A percentile compares a stretch with the other conserved stretches of the same genome.
phyloP scores from a whole-genome alignment of 2,888 invertebrate species.

The Laspeyria flexula region DNA sequence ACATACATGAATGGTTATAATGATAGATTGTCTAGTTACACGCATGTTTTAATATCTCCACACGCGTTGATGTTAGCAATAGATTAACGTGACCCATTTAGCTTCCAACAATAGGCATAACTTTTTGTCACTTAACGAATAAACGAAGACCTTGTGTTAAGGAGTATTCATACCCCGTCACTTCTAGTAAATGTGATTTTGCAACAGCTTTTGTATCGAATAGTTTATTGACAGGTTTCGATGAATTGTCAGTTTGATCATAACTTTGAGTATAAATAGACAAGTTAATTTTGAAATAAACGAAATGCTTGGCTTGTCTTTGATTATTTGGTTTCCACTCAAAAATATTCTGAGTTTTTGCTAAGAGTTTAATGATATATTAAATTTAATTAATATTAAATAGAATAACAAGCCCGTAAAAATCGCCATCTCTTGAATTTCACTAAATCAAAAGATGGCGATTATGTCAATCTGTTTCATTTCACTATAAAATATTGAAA shows the following conservation, averaged over 20 bases:
- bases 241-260: conserved; percentile 11
- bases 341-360: too few relatives aligned
- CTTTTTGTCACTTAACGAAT: conserved; percentile 11
- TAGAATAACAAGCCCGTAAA: too few relatives aligned
- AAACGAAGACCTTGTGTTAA: conserved; percentile 12
- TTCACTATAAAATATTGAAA: too few relatives aligned
- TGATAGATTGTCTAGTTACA: not conserved
- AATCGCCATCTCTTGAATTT: too few relatives aligned
- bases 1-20: not conserved
- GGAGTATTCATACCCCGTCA: conserved; percentile 14
- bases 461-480: too few relatives aligned
- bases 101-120: conserved; percentile 7
- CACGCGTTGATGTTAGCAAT: not conserved
- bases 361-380: too few relatives aligned
- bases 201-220: conserved; percentile 8
- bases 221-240: conserved; percentile 7
- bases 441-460: too few relatives aligned
- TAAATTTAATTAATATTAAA: too few relatives aligned
- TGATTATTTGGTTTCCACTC: too few relatives aligned
- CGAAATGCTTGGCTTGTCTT: not conserved
- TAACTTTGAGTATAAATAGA: conserved; percentile 3
- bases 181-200: conserved; percentile 12
- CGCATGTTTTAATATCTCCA: not conserved
- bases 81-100: conserved; percentile 4
- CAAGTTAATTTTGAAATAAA: not conserved